These are phyloP conservation scores for Stegodyphus dumicola DNA, from an alignment of 1,140 invertebrate genomes.

Conservation along the genomic window DNA sequence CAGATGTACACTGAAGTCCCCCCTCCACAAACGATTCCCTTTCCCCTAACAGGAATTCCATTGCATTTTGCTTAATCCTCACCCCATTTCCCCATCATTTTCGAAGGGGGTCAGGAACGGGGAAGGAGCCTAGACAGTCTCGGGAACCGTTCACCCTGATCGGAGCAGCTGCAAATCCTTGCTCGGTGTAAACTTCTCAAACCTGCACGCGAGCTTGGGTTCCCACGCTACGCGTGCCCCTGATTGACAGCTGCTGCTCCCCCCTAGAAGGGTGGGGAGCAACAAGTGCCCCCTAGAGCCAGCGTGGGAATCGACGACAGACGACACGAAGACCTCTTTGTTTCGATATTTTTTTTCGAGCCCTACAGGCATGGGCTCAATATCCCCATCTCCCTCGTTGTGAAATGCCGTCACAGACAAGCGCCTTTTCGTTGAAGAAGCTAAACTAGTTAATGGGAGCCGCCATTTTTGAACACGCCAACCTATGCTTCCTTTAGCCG, in stretches of 20 bases:
- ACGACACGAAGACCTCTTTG: slow-evolving; percentile 49
- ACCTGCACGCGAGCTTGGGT: slow-evolving; percentile 36
- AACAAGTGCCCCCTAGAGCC: slow-evolving; percentile 34
- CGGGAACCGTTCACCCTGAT: slow-evolving; percentile 50
- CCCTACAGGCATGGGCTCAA: not conserved
- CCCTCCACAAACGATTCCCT: no score
- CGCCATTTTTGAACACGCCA: not conserved
- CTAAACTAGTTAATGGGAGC: no score
- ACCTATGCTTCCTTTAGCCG: not conserved
- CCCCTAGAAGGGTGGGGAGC: slow-evolving; percentile 6
- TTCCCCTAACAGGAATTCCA: slow-evolving; percentile 3
- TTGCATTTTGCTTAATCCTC: slow-evolving; percentile 19
- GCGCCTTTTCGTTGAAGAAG: no score
- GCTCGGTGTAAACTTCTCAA: slow-evolving; percentile 1
- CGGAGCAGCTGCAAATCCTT: slow-evolving; percentile 41
- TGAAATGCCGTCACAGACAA: not conserved
- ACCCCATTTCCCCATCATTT: slow-evolving; percentile 16
- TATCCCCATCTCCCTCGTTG: not conserved
- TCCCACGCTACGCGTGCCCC: slow-evolving; percentile 58
- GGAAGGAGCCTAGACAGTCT: not conserved
- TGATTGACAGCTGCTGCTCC: slow-evolving; percentile 56
- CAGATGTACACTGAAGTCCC: slow-evolving; percentile 25
- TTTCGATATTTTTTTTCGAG: slow-evolving; percentile 20
- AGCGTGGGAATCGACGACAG: slow-evolving; percentile 51
- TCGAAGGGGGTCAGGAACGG: not conserved